These are phyloP conservation scores for Catharus fuscescens DNA, from an alignment of 2,113 vertebrate species.

Conservation along the genomic window DNA sequence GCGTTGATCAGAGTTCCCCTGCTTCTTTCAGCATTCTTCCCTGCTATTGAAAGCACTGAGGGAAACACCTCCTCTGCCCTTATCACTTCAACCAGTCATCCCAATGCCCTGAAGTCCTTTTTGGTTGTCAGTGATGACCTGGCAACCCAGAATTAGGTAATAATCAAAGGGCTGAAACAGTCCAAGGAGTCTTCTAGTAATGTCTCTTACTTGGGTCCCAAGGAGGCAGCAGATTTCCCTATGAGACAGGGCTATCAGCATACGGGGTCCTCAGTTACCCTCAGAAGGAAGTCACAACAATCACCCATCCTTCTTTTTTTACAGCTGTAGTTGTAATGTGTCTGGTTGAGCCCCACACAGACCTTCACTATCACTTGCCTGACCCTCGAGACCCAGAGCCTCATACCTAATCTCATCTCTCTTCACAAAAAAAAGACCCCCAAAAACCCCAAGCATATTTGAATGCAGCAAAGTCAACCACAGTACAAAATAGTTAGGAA, in stretches of 20 bases:
- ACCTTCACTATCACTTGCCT: background rate
- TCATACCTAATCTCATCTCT: background rate
- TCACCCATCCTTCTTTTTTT: background rate
- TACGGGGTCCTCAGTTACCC: rapidly evolving
- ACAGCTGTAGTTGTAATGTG: background rate
- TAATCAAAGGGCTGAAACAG: background rate
- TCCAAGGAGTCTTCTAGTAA: background rate
- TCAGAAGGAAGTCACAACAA: background rate
- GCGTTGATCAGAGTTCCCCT: background rate
- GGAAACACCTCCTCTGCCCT: background rate
- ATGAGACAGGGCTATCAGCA: too few species aligned
- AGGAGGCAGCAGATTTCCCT: background rate
- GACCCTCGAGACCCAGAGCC: background rate
- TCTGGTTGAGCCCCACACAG: background rate
- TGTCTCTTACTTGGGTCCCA: background rate
- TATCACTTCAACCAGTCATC: background rate
- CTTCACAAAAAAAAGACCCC: background rate
- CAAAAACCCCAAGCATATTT: background rate
- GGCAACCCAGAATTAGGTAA: background rate
- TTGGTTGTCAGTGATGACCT: background rate
- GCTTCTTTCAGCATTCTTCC: background rate
- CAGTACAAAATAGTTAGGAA: background rate
- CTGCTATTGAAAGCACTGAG: background rate
- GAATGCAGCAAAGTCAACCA: background rate
- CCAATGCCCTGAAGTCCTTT: background rate